phyloP scores from a whole-genome alignment of 1,140 invertebrate species.

The Macrostomum lignano region DNA sequence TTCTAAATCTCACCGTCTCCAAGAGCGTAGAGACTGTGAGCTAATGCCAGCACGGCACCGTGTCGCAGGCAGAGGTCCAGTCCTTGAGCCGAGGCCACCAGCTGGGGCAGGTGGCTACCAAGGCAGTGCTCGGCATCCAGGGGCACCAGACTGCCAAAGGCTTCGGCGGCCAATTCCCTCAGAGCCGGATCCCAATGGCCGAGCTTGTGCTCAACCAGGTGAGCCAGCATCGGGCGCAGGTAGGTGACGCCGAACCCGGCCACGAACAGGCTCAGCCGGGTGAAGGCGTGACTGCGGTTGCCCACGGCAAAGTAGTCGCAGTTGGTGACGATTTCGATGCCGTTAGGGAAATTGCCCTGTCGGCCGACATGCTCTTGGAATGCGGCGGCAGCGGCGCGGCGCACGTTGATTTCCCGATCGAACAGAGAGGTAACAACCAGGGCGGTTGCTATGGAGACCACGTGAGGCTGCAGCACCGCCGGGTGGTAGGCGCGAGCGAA shows the following conservation, averaged over 20 bases:
- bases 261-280: slow-evolving; percentile 35
- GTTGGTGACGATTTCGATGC: slow-evolving; percentile 68
- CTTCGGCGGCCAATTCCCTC: slow-evolving; percentile 52
- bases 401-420: slow-evolving; percentile 74
- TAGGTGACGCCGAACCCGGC: slow-evolving; percentile 60
- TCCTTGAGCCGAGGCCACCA: slow-evolving; percentile 38
- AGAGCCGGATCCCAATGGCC: slow-evolving; percentile 71
- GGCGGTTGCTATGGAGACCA: slow-evolving; percentile 36
- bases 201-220: slow-evolving; percentile 53
- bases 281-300: no score
- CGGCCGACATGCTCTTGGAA: slow-evolving; percentile 92
- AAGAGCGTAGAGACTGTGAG: no score
- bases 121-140: slow-evolving; percentile 34
- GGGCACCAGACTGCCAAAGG: slow-evolving; percentile 47
- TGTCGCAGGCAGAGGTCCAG: slow-evolving; percentile 55
- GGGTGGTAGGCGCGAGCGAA: slow-evolving; percentile 81
- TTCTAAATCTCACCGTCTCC: no score
- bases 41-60: slow-evolving; percentile 52
- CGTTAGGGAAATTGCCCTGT: slow-evolving; percentile 74
- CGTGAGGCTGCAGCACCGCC: slow-evolving; percentile 47
- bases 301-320: slow-evolving; percentile 89
- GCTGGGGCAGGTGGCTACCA: slow-evolving; percentile 37
- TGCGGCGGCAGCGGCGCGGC: slow-evolving; percentile 71
- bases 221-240: slow-evolving; percentile 48
- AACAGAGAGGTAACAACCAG: slow-evolving; percentile 47